Evolutionary conservation across 1,140 invertebrate species (phyloP).

Genomic region (Leptestheria dahalacensis): DNA sequence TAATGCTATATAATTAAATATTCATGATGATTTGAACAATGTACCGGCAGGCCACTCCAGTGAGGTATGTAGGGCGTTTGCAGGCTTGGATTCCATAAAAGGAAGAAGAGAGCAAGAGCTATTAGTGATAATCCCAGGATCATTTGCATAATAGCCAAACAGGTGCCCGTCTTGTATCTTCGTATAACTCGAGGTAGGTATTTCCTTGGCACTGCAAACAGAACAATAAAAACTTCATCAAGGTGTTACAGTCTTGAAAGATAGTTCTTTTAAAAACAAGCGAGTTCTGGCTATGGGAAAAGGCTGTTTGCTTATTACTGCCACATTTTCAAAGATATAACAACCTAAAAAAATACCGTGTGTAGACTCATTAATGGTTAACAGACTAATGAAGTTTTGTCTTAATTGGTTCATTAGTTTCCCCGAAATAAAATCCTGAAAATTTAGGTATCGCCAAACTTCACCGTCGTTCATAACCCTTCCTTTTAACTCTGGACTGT

Average conservation of each 20-base stretch:
- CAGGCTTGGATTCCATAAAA: slow-evolving; percentile 41
- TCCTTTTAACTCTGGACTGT: too few species aligned
- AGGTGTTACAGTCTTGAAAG: background rate
- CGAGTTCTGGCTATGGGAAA: too few species aligned
- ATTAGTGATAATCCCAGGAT: slow-evolving; percentile 37
- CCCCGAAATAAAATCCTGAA: too few species aligned
- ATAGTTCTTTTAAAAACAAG: background rate
- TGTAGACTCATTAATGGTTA: too few species aligned
- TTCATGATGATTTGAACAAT: slow-evolving; percentile 23
- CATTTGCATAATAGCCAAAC: slow-evolving; percentile 37
- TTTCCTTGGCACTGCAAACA: slow-evolving; percentile 25
- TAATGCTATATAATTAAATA: too few species aligned
- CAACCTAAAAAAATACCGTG: too few species aligned
- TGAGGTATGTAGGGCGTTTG: slow-evolving; percentile 41
- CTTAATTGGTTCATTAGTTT: too few species aligned
- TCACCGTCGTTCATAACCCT: too few species aligned
- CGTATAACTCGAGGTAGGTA: slow-evolving; percentile 32
- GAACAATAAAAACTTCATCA: background rate
- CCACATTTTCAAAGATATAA: too few species aligned
- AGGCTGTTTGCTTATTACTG: too few species aligned
- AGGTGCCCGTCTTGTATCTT: slow-evolving; percentile 37
- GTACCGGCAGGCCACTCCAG: slow-evolving; percentile 45
- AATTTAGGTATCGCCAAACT: too few species aligned
- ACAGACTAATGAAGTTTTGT: too few species aligned
- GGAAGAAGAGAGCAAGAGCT: slow-evolving; percentile 39